phyloP scores from a whole-genome alignment of 1,140 invertebrate species.

The Paracyclopina nana region DNA sequence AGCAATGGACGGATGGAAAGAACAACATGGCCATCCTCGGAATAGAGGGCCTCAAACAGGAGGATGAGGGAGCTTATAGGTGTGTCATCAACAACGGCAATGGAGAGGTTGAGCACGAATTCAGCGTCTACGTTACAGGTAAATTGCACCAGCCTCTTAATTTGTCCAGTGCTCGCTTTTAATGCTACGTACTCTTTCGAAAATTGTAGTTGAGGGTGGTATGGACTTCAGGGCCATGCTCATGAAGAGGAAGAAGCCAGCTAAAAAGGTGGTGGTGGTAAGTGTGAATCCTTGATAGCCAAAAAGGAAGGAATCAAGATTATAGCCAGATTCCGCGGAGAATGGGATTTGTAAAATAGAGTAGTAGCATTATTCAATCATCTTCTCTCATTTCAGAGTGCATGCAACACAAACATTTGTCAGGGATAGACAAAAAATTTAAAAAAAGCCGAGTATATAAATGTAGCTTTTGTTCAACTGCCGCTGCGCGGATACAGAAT shows the following conservation, averaged over 20 bases:
- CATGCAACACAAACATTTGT: too few species aligned
- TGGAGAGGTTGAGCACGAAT: conserved; percentile 82
- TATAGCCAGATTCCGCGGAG: too few species aligned
- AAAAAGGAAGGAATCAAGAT: background rate
- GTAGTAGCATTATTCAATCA: too few species aligned
- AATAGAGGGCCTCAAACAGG: conserved; percentile 83
- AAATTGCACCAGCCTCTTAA: conserved; percentile 22
- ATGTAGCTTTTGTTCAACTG: too few species aligned
- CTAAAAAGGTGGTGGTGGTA: conserved; percentile 17
- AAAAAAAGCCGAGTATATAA: too few species aligned
- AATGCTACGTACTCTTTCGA: background rate
- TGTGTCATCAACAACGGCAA: conserved; percentile 75
- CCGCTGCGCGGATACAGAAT: too few species aligned
- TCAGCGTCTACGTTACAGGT: conserved; percentile 89
- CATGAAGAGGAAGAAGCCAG: conserved; percentile 70
- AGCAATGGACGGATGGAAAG: conserved; percentile 68
- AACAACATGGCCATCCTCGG: conserved; percentile 71
- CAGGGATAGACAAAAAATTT: too few species aligned
- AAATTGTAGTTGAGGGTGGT: conserved; percentile 56
- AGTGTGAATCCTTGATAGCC: background rate
- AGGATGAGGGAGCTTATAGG: conserved; percentile 93
- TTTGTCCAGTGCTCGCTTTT: background rate
- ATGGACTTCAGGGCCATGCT: conserved; percentile 97
- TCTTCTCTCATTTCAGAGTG: too few species aligned
- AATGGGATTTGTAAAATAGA: too few species aligned